Percentiles rank a stretch among this genome's conserved stretches.
Evolutionary conservation across 2,888 invertebrate species (phyloP).

Genomic region (Patella depressa): DNA sequence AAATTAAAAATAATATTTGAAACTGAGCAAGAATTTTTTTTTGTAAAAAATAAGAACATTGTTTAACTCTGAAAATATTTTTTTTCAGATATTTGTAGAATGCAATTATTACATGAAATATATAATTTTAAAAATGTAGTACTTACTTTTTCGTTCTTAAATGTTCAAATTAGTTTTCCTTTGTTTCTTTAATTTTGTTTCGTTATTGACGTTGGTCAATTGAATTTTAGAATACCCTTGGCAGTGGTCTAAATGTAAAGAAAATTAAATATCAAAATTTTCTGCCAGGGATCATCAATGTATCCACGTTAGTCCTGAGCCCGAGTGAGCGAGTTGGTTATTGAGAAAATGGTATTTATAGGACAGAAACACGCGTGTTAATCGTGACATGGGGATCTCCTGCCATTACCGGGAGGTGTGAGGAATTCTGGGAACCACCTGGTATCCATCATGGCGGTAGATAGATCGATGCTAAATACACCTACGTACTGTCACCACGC

Average conservation of each 20-base stretch:
- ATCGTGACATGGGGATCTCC: no score
- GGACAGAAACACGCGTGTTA: background rate
- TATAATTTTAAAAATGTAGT: background rate
- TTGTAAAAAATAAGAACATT: no score
- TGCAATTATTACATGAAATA: background rate
- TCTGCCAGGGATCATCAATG: constrained; percentile 15
- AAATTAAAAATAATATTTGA: no score
- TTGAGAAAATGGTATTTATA: background rate
- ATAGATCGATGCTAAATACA: no score
- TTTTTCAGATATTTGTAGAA: background rate
- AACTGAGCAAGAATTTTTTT: no score
- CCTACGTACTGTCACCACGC: no score
- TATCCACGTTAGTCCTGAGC: constrained; percentile 14
- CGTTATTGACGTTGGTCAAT: no score
- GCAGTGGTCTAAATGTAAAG: background rate
- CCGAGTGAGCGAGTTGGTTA: constrained; percentile 16
- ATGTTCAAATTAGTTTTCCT: background rate
- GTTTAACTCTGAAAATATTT: no score
- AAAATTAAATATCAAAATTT: constrained; percentile 3
- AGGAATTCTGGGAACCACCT: no score
- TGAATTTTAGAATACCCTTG: background rate
- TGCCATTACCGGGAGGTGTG: no score
- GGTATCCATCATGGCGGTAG: no score
- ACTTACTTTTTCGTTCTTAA: background rate
- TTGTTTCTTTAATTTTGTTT: background rate